Percentiles rank a stretch among this genome's conserved stretches.
phyloP scores from a whole-genome alignment of 2,797 vertebrate species.

The Schizopygopsis malacanthus region DNA sequence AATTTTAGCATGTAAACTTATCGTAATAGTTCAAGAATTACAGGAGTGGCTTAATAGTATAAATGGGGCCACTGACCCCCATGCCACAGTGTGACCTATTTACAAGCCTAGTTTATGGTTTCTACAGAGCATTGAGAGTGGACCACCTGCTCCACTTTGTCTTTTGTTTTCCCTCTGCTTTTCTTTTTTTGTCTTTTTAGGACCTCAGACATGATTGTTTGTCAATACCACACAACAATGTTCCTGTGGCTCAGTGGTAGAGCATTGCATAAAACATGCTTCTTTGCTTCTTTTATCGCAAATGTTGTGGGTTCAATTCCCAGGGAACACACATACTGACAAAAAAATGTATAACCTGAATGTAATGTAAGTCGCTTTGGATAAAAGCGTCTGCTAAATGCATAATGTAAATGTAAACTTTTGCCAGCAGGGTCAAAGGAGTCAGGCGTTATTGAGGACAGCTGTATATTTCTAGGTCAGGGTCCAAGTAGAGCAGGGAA shows the following conservation, averaged over 20 bases:
- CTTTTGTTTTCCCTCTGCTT: background rate
- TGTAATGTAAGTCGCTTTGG: no score
- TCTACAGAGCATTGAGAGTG: background rate
- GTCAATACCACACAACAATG: background rate
- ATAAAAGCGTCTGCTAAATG: no score
- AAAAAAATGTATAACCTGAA: no score
- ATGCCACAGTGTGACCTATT: slow-evolving; percentile 23
- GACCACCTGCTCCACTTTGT: slow-evolving; percentile 35
- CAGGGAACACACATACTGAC: no score
- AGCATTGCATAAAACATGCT: no score
- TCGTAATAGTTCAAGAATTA: background rate
- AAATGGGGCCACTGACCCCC: slow-evolving; percentile 8
- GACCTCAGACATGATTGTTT: background rate
- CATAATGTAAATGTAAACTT: background rate
- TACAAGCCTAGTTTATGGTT: background rate
- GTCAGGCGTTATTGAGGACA: background rate
- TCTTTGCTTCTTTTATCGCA: no score
- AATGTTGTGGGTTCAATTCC: no score
- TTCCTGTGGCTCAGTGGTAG: no score
- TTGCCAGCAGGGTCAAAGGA: background rate
- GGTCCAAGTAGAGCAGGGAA: slow-evolving; percentile 58
- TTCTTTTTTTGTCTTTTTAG: slow-evolving; percentile 1
- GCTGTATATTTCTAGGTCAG: background rate
- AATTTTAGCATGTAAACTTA: background rate
- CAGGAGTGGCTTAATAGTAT: background rate